Conservation (phyloP, 1,140 invertebrate species). For the Drosophila grimshawi region DNA sequence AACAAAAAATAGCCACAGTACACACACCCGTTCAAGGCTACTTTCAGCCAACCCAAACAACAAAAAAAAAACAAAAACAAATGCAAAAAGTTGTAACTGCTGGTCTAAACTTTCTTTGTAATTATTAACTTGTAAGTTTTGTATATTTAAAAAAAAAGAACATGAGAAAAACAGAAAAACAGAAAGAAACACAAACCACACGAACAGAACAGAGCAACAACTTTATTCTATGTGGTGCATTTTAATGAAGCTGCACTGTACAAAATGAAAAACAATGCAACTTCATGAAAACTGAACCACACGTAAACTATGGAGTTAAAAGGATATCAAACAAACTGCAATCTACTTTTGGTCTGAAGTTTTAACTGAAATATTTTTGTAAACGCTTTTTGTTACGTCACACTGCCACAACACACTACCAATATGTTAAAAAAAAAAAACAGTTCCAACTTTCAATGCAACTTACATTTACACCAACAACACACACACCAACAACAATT, state of each 20-base stretch:
- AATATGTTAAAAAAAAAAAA: slow-evolving; percentile 30
- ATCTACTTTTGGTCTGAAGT: slow-evolving; percentile 30
- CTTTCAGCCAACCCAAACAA: not conserved
- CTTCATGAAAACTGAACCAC: too few species aligned
- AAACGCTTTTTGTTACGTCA: slow-evolving; percentile 53
- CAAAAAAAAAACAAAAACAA: not conserved
- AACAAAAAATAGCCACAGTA: slow-evolving; percentile 26
- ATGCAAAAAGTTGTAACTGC: slow-evolving; percentile 27
- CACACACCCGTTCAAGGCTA: not conserved
- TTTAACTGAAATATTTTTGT: slow-evolving; percentile 42
- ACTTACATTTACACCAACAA: slow-evolving; percentile 40
- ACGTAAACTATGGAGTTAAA: slow-evolving; percentile 1
- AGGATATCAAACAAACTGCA: slow-evolving; percentile 8
- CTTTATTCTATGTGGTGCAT: slow-evolving; percentile 16
- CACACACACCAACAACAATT: slow-evolving; percentile 53
- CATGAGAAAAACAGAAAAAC: slow-evolving; percentile 33
- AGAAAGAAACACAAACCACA: slow-evolving; percentile 33
- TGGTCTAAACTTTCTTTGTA: slow-evolving; percentile 72
- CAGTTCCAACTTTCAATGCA: slow-evolving; percentile 61
- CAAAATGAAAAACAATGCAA: not conserved
- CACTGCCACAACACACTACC: slow-evolving; percentile 64
- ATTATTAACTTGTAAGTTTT: slow-evolving; percentile 74
- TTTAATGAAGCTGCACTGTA: slow-evolving; percentile 15
- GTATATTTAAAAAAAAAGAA: slow-evolving; percentile 54
- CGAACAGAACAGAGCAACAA: slow-evolving; percentile 6